Base-by-base conservation (phyloP, 2,797 vertebrate species). In the Melanotaenia maccullochi region DNA sequence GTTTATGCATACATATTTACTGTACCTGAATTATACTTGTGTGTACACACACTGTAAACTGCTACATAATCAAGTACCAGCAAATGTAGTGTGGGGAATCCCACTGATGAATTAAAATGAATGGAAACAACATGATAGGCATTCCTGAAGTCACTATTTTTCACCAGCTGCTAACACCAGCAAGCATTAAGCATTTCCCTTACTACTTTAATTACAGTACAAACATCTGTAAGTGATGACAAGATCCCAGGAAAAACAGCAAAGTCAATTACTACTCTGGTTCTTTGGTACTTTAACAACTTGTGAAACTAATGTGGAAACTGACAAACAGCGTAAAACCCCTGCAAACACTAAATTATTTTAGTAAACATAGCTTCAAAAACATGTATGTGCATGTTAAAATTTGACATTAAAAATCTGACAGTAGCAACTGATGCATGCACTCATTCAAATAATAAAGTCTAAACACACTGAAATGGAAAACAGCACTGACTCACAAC, bases 11-110 rank as follows among this genome's bases (percentile, higher is more conserved):
- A 4, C 36, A 12, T 38, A 38, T 12, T 38, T 38, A 38, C 12
- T 38, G 11, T 11, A 13, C 36, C 36, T 3, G 11, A 20, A n/a
- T 47, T 8, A 9, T n/a, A 16, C 40, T 42, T 42, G 40, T 11
- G n/a, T 22, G 8, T 42, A 18, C 40, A 18, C 20, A n/a, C 18
- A 47, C 20, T 9, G 44, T 47, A 47, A 47, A 9, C 44, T n/a
- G 7, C 56, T n/a, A 54, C 6, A 60, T 73, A 33, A 38, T 77
- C 12, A 74, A 68, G 75, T 63, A 32, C 72, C 25, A 66, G 22
- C 2, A 9, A 44, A 28, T 24, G 30, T 35, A 11, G 32, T 44
- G 42, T 44, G 18, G 33, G 56, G 3, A 32, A 42, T 52, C 60
- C 30, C 58, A 4, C 12, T 14, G 18, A 61, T 4, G 13, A 33